phyloP scores from a whole-genome alignment of 2,797 vertebrate species.

The Chiroxiphia lanceolata region DNA sequence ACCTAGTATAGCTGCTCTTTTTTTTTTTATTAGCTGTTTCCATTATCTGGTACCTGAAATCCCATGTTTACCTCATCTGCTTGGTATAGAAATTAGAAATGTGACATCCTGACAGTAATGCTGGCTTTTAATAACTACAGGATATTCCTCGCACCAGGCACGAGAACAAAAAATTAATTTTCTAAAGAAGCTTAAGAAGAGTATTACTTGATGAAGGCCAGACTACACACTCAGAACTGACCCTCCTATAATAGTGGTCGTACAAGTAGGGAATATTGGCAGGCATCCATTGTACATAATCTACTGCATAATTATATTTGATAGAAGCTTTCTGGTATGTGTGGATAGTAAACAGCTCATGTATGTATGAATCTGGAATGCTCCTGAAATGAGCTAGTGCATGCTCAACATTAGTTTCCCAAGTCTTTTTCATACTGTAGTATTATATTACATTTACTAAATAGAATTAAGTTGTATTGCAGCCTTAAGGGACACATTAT shows the following conservation, averaged over 20 bases:
- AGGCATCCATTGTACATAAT: neutral
- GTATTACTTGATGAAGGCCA: neutral
- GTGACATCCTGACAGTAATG: neutral
- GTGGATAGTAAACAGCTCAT: constrained; percentile 21
- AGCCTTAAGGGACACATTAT: constrained; percentile 18
- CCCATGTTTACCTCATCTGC: neutral
- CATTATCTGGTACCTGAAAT: neutral
- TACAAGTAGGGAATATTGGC: neutral
- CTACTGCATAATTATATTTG: constrained; percentile 14
- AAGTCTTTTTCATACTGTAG: neutral
- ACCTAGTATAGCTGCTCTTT: neutral
- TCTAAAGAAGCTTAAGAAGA: neutral
- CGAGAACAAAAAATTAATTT: neutral
- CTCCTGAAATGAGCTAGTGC: constrained; percentile 41
- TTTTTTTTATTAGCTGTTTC: neutral
- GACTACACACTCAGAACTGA: neutral
- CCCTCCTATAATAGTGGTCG: neutral
- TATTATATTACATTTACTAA: constrained; percentile 17
- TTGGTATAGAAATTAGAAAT: neutral
- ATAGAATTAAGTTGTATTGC: constrained; percentile 5
- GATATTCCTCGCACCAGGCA: neutral
- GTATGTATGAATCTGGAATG: constrained; percentile 38
- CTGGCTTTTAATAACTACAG: neutral
- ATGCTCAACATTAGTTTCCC: neutral
- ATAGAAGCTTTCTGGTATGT: constrained; percentile 27